Evolutionary conservation across 1,140 invertebrate genomes (phyloP).

Genomic region (Cotesia chilonis): DNA sequence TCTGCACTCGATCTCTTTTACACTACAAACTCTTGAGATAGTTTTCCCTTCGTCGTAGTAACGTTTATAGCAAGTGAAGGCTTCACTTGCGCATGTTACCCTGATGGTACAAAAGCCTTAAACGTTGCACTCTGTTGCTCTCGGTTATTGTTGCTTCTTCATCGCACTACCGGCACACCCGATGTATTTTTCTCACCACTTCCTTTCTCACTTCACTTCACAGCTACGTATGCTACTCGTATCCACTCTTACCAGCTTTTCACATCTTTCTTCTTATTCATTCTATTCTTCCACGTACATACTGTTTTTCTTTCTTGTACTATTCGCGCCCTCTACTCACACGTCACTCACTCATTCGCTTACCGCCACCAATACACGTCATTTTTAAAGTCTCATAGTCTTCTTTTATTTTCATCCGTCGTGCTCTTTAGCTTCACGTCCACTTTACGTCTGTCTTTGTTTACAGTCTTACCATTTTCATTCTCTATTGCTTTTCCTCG

Average conservation of each 20-base stretch:
- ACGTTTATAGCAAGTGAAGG: slow-evolving; percentile 17
- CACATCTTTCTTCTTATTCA: slow-evolving; percentile 19
- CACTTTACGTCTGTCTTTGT: slow-evolving; percentile 21
- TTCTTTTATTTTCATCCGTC: slow-evolving; percentile 37
- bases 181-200: slow-evolving; percentile 47
- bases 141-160: slow-evolving; percentile 51
- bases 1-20: slow-evolving; percentile 16
- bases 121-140: slow-evolving; percentile 65
- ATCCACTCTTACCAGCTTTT: slow-evolving; percentile 27
- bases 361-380: slow-evolving; percentile 29
- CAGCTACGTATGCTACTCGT: not conserved
- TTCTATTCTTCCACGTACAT: not conserved
- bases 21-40: slow-evolving; percentile 11
- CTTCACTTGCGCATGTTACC: slow-evolving; percentile 54
- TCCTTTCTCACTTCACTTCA: slow-evolving; percentile 34
- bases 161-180: slow-evolving; percentile 44
- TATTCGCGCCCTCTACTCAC: not conserved
- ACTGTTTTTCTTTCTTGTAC: slow-evolving; percentile 20
- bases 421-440: slow-evolving; percentile 14
- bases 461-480: slow-evolving; percentile 1
- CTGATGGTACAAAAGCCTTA: slow-evolving; percentile 60
- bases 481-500: slow-evolving; percentile 2
- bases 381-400: slow-evolving; percentile 32
- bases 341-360: no score
- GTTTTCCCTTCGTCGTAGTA: slow-evolving; percentile 24